phyloP scores from a whole-genome alignment of 2,113 vertebrate species.

The Megaceryle torquata region DNA sequence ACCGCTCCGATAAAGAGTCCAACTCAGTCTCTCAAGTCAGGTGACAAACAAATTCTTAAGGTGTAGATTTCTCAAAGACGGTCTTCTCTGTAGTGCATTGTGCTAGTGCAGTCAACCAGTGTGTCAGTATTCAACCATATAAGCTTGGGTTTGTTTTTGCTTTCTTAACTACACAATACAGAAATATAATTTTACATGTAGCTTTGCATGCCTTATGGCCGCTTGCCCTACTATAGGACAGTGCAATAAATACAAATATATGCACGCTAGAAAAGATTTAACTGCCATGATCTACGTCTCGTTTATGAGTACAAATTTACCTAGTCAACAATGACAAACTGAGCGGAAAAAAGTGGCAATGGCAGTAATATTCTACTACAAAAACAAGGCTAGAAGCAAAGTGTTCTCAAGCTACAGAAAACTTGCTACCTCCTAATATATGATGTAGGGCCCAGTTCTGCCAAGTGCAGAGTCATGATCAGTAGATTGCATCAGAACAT shows the following conservation, averaged over 20 bases:
- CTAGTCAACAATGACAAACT: slow-evolving; percentile 62
- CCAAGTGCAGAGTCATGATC: slow-evolving; percentile 38
- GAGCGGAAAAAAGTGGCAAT: slow-evolving; percentile 54
- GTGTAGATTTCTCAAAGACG: slow-evolving; percentile 44
- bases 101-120: slow-evolving; percentile 56
- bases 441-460: slow-evolving; percentile 42
- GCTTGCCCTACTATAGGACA: slow-evolving; percentile 67
- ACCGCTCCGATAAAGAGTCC: background rate
- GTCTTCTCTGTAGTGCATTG: slow-evolving; percentile 64
- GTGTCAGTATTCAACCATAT: slow-evolving; percentile 54
- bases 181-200: slow-evolving; percentile 61
- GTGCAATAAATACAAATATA: slow-evolving; percentile 71
- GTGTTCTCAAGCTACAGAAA: slow-evolving; percentile 62
- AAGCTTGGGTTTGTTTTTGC: background rate
- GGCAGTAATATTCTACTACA: slow-evolving; percentile 60
- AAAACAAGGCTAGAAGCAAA: slow-evolving; percentile 71
- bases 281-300: slow-evolving; percentile 58
- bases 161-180: slow-evolving; percentile 54
- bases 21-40: slow-evolving; percentile 35
- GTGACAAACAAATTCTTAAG: slow-evolving; percentile 32
- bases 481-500: slow-evolving; percentile 60
- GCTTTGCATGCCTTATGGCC: slow-evolving; percentile 50
- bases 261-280: slow-evolving; percentile 64
- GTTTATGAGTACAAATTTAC: slow-evolving; percentile 64
- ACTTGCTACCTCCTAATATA: slow-evolving; percentile 49